Conservation (phyloP, 64 coral and sea anemone species). For the Actinia equina region DNA sequence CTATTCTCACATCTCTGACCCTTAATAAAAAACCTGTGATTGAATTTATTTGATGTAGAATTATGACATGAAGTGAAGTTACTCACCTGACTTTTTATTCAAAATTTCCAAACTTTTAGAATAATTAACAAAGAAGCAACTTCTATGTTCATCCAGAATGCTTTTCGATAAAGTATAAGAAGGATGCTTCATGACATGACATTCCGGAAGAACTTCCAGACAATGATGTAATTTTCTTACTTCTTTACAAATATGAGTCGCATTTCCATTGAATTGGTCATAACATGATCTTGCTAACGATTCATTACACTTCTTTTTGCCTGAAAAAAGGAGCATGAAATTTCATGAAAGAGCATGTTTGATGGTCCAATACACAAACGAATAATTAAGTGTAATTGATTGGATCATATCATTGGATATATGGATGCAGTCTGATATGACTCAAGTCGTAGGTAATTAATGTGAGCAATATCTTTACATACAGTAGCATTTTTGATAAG, state of each 20-base stretch:
- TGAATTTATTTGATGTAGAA: too few relatives aligned
- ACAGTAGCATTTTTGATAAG: too few relatives aligned
- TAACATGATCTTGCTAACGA: slow-evolving; percentile 49
- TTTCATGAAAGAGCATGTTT: too few relatives aligned
- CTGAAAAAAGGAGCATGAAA: slow-evolving; percentile 40
- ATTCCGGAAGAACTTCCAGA: slow-evolving; percentile 33
- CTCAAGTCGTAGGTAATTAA: too few relatives aligned
- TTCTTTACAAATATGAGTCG: slow-evolving; percentile 57
- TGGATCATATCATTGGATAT: too few relatives aligned
- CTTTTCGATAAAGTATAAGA: slow-evolving; percentile 51
- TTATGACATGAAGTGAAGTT: too few relatives aligned
- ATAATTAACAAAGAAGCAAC: slow-evolving; percentile 90
- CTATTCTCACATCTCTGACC: too few relatives aligned
- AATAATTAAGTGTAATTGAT: too few relatives aligned
- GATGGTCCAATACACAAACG: too few relatives aligned
- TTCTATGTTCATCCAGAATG: slow-evolving; percentile 62
- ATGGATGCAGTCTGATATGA: too few relatives aligned
- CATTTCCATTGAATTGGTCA: slow-evolving; percentile 52
- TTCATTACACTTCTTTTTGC: slow-evolving; percentile 68
- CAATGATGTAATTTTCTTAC: slow-evolving; percentile 67
- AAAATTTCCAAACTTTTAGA: slow-evolving; percentile 68
- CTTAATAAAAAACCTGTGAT: too few relatives aligned
- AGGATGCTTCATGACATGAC: slow-evolving; percentile 81
- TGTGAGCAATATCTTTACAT: too few relatives aligned
- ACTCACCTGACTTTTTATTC: slow-evolving; percentile 42